Percentiles rank a stretch among this genome's conserved stretches.
Conservation (phyloP, 2,797 vertebrate species). For the Arnoldichthys spilopterus region DNA sequence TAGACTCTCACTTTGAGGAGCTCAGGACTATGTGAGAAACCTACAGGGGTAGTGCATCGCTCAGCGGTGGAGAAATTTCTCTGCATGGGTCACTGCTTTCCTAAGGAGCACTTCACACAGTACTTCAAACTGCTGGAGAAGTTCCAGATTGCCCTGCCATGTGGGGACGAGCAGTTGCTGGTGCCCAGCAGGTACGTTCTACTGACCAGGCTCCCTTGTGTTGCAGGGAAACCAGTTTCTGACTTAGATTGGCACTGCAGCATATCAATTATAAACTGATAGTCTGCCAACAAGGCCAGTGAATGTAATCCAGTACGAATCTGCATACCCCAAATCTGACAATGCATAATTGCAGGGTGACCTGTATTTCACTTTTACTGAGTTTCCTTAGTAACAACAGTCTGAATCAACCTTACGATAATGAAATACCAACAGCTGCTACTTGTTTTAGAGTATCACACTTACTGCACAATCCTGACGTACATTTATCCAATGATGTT, state of each 20-base stretch:
- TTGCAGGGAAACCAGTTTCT: no score
- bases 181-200: conserved; percentile 89
- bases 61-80: conserved; percentile 87
- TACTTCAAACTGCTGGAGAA: conserved; percentile 95
- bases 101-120: conserved; percentile 84
- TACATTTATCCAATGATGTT: background rate
- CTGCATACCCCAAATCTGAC: background rate
- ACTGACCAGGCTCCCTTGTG: no score
- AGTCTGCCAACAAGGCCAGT: no score
- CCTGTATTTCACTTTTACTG: background rate
- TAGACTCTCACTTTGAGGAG: conserved; percentile 87
- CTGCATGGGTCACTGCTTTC: conserved; percentile 86
- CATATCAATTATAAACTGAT: background rate
- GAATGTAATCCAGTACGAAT: background rate
- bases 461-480: background rate
- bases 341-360: no score
- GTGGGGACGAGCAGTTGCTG: conserved; percentile 89
- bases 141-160: conserved; percentile 93
- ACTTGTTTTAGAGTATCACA: no score
- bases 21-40: conserved; percentile 78
- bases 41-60: conserved; percentile 87
- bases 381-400: no score
- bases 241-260: background rate
- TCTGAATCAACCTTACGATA: no score
- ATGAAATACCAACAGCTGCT: no score